These are phyloP conservation scores for Styela clava DNA, from an alignment of 23 tunicate genomes.

Conservation along the genomic window DNA sequence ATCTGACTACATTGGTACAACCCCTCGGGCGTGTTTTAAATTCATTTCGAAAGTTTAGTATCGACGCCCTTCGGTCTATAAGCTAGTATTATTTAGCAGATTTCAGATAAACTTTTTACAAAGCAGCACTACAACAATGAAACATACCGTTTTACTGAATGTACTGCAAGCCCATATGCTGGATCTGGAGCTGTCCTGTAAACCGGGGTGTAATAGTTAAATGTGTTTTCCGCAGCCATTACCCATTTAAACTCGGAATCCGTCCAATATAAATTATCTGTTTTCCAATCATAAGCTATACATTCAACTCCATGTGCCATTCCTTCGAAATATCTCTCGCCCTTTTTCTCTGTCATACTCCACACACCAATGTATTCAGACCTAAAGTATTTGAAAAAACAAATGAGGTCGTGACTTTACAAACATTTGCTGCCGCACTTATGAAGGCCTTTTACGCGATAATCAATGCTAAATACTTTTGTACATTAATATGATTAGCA, in stretches of 20 bases:
- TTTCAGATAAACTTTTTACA: no score
- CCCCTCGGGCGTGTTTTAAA: no score
- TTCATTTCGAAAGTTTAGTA: no score
- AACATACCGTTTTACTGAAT: slow-evolving; percentile 58
- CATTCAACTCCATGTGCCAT: slow-evolving; percentile 82
- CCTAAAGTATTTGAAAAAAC: slow-evolving; percentile 1
- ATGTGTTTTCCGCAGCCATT: slow-evolving; percentile 60
- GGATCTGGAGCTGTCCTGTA: slow-evolving; percentile 57
- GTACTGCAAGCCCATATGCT: slow-evolving; percentile 67
- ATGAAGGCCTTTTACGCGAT: neutral
- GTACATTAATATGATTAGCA: no score
- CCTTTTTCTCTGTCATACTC: slow-evolving; percentile 20
- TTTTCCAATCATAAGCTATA: slow-evolving; percentile 74
- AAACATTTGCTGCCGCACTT: neutral
- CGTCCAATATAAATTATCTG: slow-evolving; percentile 86
- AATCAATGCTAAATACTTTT: neutral
- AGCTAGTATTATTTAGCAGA: no score
- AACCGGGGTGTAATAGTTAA: slow-evolving; percentile 39
- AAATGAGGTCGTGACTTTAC: neutral
- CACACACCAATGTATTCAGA: slow-evolving; percentile 33
- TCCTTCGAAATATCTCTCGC: slow-evolving; percentile 45
- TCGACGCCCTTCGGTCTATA: no score
- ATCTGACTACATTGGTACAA: no score
- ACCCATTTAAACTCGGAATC: slow-evolving; percentile 86
- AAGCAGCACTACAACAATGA: no score